These are phyloP conservation scores for Acromyrmex echinatior DNA, from an alignment of 1,140 invertebrate genomes.

Conservation along the genomic window DNA sequence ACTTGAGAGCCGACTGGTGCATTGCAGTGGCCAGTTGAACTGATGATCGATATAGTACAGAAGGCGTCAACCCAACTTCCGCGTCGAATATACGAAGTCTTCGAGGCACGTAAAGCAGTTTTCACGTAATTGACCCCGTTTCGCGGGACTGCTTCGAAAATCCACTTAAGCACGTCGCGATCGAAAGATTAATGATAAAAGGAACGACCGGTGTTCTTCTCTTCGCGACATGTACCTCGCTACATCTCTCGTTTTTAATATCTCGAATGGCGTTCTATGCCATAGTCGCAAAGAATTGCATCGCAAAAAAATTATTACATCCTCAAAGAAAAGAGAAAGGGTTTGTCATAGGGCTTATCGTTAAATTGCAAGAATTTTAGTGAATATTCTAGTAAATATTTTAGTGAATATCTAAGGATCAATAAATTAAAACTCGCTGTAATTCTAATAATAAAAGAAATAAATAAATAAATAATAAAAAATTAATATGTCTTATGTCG, in stretches of 20 bases:
- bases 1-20: slow-evolving; percentile 77
- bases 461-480: background rate
- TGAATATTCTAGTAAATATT: background rate
- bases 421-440: background rate
- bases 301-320: background rate
- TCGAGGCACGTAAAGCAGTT: slow-evolving; percentile 54
- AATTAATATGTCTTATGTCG: background rate
- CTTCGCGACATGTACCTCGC: background rate
- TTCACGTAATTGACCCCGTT: slow-evolving; percentile 78
- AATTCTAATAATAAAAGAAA: background rate
- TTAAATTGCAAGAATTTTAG: background rate
- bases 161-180: slow-evolving; percentile 73
- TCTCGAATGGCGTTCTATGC: background rate
- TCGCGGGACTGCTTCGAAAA: slow-evolving; percentile 24
- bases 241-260: slow-evolving; percentile 43
- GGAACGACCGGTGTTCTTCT: background rate
- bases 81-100: slow-evolving; percentile 68
- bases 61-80: slow-evolving; percentile 79
- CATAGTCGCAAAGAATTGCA: background rate
- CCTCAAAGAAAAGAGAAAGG: background rate
- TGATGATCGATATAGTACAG: slow-evolving; percentile 79
- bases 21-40: slow-evolving; percentile 80
- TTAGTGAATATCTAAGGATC: background rate
- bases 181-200: slow-evolving; percentile 69
- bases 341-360: background rate